A percentile compares a stretch with the other conserved stretches of the same genome.
Evolutionary conservation across 2,113 vertebrate genomes (phyloP).

Genomic region (Indicator indicator): DNA sequence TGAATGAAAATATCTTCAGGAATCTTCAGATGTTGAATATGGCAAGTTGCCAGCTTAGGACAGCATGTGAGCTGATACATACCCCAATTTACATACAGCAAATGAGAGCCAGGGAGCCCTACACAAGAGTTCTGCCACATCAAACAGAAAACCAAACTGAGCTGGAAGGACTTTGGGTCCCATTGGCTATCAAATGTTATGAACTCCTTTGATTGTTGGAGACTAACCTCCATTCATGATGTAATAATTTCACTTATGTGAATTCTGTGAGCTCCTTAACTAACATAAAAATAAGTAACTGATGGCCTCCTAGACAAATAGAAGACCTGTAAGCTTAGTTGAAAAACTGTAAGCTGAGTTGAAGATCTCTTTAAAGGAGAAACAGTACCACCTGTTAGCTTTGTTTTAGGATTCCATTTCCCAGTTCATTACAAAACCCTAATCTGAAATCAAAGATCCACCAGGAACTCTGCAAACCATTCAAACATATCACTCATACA

Average conservation of each 20-base stretch:
- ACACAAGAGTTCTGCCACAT: not conserved
- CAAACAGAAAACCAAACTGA: not conserved
- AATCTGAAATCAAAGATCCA: not conserved
- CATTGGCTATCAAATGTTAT: not conserved
- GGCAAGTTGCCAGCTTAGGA: not conserved
- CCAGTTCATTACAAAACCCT: not conserved
- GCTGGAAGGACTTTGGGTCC: not conserved
- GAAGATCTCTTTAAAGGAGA: not conserved
- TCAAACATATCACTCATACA: not conserved
- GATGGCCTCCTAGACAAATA: not conserved
- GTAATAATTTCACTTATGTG: not conserved
- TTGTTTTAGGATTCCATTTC: not conserved
- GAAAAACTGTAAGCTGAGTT: not conserved
- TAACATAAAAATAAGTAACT: not conserved
- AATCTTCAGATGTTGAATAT: not conserved
- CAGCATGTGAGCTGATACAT: fast-evolving
- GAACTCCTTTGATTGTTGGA: not conserved
- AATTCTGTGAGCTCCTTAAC: not conserved
- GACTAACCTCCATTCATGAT: not conserved
- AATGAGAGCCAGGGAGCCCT: not conserved
- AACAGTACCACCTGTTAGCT: not conserved
- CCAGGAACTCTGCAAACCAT: not conserved
- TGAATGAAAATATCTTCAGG: not conserved
- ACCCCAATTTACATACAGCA: not conserved
- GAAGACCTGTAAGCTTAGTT: not conserved